Base-by-base conservation (phyloP, 2,888 invertebrate genomes). In the Limenitis camilla region DNA sequence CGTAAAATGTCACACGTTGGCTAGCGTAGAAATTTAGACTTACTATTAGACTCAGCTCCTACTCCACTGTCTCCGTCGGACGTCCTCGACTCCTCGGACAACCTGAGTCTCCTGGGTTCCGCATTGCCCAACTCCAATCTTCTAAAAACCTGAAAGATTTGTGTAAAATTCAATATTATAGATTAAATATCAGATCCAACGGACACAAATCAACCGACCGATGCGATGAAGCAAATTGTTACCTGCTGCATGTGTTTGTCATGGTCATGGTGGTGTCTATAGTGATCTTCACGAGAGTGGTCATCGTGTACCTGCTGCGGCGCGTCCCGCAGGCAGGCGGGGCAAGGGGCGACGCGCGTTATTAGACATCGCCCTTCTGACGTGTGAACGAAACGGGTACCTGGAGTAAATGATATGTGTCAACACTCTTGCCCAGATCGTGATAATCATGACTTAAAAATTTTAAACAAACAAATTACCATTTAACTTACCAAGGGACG, bases 351-450 rank as follows among this genome's bases (percentile, higher is more conserved):
- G 50, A 98, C 79, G 7, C 99, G 90, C 0, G 98, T 98, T 47
- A 99, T 96, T 36, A 99, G 88, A 75, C 98, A 94, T 66, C 96
- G 92, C 0, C 99, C 99, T 66, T 98, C 97, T 0, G 97, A 97
- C 0, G 98, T 98, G 77, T 99, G 99, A 3, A 98, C 97, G 82
- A 99, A 99, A 38, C 99, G 91, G 0, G 98, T 98, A 19, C 98
- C 98, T 0, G 11, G 11, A 6, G 11, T 0, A 29, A 28, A 7
- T n/a, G 7, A 7, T 5, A 5, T 11, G 5, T 7, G 5, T 10
- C 30, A 4, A 5, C 11, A 10, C 39, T 8, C 8, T 4, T 11
- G 33, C 8, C 4, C 7, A 5, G 11, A 6, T 27, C 6, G 1
- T 4, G 11, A 4, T 3, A 2, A 30, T 6, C 11, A 6, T 9